Percentiles rank a stretch among this genome's conserved stretches.
These are phyloP conservation scores for Drosophila tanythrix DNA, from an alignment of 2,888 invertebrate species.

Conservation along the genomic window DNA sequence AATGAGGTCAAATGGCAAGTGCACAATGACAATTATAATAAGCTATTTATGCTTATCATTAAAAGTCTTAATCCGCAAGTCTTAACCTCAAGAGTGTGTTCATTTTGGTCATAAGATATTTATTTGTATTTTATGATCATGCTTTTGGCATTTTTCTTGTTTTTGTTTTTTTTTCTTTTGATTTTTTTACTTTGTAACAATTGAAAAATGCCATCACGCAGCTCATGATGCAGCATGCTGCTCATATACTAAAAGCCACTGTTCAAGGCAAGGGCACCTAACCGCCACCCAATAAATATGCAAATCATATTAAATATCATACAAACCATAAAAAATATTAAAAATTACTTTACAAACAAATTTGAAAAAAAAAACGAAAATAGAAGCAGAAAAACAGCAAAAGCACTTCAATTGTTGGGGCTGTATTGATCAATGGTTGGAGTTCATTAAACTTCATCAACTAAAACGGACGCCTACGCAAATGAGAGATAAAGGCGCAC, in stretches of 20 bases:
- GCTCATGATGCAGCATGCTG: constrained; percentile 32
- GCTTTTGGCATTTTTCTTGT: not conserved
- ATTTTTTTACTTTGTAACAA: constrained; percentile 28
- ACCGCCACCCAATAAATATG: constrained; percentile 27
- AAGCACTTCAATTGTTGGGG: constrained; percentile 35
- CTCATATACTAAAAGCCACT: constrained; percentile 61
- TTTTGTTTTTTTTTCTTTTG: not conserved
- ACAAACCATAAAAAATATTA: constrained; percentile 19
- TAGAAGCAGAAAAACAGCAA: constrained; percentile 13
- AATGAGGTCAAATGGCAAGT: constrained; percentile 1
- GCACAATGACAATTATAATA: not conserved
- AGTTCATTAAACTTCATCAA: constrained; percentile 70
- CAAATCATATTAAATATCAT: not conserved
- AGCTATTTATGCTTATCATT: not conserved
- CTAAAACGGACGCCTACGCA: constrained; percentile 56
- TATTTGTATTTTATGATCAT: not conserved
- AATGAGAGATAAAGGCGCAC: constrained; percentile 5
- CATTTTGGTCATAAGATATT: not conserved
- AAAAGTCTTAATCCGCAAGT: not conserved
- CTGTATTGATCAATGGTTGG: constrained; percentile 53
- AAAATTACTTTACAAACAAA: constrained; percentile 36
- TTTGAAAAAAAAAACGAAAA: constrained; percentile 10
- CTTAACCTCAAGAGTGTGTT: not conserved
- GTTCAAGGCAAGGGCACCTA: constrained; percentile 23
- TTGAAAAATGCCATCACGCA: constrained; percentile 59